phyloP scores from a whole-genome alignment of 2,888 invertebrate species.

The Formica aserva region DNA sequence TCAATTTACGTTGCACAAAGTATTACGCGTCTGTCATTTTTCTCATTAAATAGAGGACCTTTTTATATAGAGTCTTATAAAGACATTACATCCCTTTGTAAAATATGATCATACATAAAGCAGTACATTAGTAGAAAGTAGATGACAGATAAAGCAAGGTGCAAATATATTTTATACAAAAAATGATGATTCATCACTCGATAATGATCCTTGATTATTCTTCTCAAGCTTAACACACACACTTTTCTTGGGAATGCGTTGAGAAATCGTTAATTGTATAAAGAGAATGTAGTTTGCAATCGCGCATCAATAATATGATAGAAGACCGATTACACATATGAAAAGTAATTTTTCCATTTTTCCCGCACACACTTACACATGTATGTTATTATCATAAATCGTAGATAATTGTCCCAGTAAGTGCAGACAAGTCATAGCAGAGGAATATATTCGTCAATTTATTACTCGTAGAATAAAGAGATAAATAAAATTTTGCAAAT shows the following conservation, averaged over 20 bases:
- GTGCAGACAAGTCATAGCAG: not conserved
- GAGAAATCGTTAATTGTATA: constrained; percentile 30
- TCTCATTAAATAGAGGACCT: not conserved
- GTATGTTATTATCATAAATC: not conserved
- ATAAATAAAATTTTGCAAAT: constrained; percentile 1
- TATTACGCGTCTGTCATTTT: not conserved
- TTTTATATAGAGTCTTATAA: not conserved
- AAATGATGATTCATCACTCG: constrained; percentile 32
- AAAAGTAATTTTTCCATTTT: constrained; percentile 2
- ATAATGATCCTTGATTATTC: constrained; percentile 25
- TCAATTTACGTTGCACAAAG: not conserved
- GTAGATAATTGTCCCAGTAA: not conserved
- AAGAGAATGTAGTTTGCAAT: constrained; percentile 6
- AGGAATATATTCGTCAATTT: not conserved
- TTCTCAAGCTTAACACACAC: not conserved
- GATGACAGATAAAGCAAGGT: constrained; percentile 19
- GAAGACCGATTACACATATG: not conserved
- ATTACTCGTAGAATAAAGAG: not conserved
- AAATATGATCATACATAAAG: not conserved
- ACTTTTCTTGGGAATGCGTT: constrained; percentile 9
- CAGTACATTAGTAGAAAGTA: constrained; percentile 13
- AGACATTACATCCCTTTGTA: not conserved
- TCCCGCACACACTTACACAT: not conserved
- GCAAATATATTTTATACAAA: constrained; percentile 22
- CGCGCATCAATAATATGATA: not conserved